Conservation (phyloP, 2,113 vertebrate species). For the Atlantisia rogersi region DNA sequence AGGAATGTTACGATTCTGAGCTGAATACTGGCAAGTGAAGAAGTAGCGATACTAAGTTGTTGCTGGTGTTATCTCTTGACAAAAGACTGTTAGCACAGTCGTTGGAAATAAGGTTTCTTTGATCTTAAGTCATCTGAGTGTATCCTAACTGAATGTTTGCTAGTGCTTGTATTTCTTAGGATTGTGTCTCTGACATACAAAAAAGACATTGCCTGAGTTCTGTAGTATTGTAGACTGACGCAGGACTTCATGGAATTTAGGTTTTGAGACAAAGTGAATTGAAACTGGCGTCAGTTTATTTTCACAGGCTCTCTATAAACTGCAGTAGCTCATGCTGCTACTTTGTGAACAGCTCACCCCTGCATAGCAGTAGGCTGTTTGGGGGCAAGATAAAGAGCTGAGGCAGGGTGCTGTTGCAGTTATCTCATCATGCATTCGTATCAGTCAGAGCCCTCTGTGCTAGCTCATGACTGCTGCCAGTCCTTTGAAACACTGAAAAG, state of each 20-base stretch:
- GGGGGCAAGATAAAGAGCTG: slow-evolving; percentile 5
- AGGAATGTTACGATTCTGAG: neutral
- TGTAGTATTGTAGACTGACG: neutral
- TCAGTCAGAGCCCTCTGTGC: slow-evolving; percentile 9
- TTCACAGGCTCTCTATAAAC: neutral
- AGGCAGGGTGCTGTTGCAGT: neutral
- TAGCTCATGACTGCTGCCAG: rapidly evolving
- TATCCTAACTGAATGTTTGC: neutral
- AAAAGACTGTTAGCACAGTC: neutral
- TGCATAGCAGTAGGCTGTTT: neutral
- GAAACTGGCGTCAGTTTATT: neutral
- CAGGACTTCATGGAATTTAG: neutral
- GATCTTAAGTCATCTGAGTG: neutral
- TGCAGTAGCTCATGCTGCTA: neutral
- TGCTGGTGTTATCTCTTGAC: neutral
- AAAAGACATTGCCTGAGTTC: neutral
- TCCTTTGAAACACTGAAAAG: neutral
- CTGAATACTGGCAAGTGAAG: neutral
- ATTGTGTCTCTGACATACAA: neutral
- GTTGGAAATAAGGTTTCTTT: neutral
- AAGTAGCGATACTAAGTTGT: neutral
- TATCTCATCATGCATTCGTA: neutral
- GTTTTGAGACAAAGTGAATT: neutral
- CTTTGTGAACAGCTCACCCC: neutral
- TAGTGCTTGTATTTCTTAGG: rapidly evolving